Conservation (phyloP, 92 coral and sea anemone genomes). For the Epizoanthus ramosus region DNA sequence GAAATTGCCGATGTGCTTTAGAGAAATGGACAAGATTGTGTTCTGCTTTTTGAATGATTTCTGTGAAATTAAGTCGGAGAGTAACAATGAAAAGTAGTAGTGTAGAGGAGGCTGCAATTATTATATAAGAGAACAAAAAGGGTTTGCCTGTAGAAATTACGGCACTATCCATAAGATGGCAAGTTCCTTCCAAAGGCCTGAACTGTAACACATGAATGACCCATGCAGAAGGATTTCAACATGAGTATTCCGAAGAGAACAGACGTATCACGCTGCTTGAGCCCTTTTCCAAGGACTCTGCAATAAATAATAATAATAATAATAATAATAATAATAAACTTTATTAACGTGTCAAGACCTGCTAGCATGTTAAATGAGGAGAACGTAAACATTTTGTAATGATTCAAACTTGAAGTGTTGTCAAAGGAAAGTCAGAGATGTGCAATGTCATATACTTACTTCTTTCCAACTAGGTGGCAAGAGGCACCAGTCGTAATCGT, state of each 20-base stretch:
- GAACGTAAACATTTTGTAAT: not conserved
- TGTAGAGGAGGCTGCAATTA: too few relatives aligned
- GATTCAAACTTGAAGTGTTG: not conserved
- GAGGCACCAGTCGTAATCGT: conserved; percentile 3
- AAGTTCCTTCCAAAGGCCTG: conserved; percentile 47
- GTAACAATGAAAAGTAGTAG: too few relatives aligned
- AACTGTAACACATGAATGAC: conserved; percentile 41
- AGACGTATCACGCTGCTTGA: conserved; percentile 47
- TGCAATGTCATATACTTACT: not conserved
- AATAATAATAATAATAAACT: too few relatives aligned
- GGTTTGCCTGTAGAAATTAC: conserved; percentile 46
- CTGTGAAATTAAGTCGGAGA: too few relatives aligned
- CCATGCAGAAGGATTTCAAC: conserved; percentile 50
- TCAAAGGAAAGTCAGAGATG: too few relatives aligned
- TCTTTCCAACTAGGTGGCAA: conserved; percentile 1
- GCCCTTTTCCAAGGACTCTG: conserved; percentile 38
- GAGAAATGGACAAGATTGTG: too few relatives aligned
- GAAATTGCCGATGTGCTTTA: too few relatives aligned
- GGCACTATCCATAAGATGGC: conserved; percentile 50
- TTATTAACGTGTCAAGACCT: too few relatives aligned
- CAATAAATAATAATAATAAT: too few relatives aligned
- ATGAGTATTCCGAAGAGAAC: conserved; percentile 43
- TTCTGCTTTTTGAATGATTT: too few relatives aligned
- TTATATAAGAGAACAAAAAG: not conserved
- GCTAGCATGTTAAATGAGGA: conserved; percentile 34